Conservation (phyloP, 2,113 vertebrate species). For the Campylorhamphus procurvoides region DNA sequence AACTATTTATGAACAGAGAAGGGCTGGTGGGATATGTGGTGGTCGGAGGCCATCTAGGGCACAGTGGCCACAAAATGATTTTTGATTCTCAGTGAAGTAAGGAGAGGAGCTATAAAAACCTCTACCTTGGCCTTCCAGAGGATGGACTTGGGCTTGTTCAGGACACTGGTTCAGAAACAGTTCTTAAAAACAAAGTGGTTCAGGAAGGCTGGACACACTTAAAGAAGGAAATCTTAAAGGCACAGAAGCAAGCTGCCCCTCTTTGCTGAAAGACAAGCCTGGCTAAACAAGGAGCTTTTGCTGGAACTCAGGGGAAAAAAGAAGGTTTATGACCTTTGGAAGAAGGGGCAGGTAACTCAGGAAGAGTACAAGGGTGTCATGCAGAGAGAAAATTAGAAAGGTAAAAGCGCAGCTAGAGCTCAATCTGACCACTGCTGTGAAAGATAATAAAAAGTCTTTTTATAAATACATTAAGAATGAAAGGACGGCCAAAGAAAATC, state of each 20-base stretch:
- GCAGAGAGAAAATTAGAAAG: background rate
- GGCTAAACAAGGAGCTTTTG: background rate
- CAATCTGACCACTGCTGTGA: background rate
- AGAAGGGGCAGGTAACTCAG: background rate
- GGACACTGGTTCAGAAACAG: background rate
- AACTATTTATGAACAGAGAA: background rate
- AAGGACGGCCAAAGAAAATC: background rate
- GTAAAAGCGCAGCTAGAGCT: background rate
- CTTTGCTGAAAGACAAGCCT: background rate
- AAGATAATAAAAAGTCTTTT: background rate
- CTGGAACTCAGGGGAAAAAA: background rate
- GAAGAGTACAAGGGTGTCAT: background rate
- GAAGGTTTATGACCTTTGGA: background rate
- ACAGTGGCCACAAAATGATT: rapidly evolving
- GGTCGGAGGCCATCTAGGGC: background rate
- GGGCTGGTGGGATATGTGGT: background rate
- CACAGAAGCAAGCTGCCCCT: background rate
- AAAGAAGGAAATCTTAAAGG: background rate
- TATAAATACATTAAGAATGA: background rate
- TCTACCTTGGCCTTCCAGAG: background rate
- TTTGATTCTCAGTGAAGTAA: background rate
- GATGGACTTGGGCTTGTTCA: background rate
- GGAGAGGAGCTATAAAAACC: background rate
- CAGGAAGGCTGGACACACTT: background rate
- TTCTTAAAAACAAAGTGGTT: background rate